These are phyloP conservation scores for Neosilurus hyrtlii DNA, from an alignment of 2,797 vertebrate genomes.

Conservation along the genomic window DNA sequence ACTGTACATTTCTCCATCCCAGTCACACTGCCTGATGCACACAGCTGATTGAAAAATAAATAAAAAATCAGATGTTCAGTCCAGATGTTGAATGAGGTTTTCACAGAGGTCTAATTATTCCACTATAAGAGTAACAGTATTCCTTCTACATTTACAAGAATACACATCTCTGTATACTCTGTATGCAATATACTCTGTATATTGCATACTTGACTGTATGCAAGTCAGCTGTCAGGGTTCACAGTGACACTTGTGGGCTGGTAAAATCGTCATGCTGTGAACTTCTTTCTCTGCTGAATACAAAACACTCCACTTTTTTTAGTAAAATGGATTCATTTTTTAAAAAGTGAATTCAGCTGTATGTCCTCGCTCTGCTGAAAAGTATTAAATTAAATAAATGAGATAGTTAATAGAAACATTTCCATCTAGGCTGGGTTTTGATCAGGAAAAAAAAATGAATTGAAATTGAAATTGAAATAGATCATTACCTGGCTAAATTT, in stretches of 20 bases:
- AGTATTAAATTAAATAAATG: conserved; percentile 15
- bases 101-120: background rate
- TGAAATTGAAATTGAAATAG: conserved; percentile 16
- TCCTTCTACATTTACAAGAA: background rate
- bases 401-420: background rate
- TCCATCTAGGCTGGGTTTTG: background rate
- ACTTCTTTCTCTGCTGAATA: background rate
- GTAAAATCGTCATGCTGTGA: background rate
- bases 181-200: too few relatives aligned
- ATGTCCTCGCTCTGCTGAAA: conserved; percentile 9
- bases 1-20: background rate
- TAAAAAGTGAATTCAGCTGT: conserved; percentile 33
- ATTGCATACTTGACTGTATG: too few relatives aligned
- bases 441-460: conserved; percentile 29
- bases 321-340: conserved; percentile 5
- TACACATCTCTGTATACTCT: background rate
- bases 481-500: background rate
- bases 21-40: background rate
- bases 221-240: background rate
- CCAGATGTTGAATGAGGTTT: background rate
- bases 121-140: background rate
- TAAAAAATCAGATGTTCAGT: background rate
- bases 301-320: background rate
- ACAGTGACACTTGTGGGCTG: conserved; percentile 1
- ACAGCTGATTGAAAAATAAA: background rate